Evolutionary conservation across 1,140 invertebrate genomes (phyloP).

Genomic region (Cryptotermes secundus): DNA sequence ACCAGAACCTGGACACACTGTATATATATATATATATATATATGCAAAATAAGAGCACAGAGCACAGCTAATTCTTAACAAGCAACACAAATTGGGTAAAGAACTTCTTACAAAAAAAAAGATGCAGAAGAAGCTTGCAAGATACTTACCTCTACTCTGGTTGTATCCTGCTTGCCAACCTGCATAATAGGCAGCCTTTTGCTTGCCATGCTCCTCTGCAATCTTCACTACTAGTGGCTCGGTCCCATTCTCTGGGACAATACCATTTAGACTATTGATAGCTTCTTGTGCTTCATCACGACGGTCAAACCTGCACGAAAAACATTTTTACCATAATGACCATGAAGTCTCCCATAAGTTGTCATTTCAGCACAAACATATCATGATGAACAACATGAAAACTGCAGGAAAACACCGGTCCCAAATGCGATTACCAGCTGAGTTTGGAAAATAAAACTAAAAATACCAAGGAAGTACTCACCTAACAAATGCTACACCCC

Average conservation of each 20-base stretch:
- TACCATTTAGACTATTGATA: slow-evolving; percentile 80
- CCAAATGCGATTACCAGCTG: no score
- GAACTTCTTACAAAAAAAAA: no score
- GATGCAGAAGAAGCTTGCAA: neutral
- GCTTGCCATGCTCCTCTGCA: slow-evolving; percentile 91
- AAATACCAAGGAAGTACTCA: slow-evolving; percentile 48
- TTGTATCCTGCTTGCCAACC: slow-evolving; percentile 59
- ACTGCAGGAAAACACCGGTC: no score
- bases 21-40: no score
- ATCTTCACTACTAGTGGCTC: slow-evolving; percentile 84
- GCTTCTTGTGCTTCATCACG: slow-evolving; percentile 86
- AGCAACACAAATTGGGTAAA: no score
- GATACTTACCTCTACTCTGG: slow-evolving; percentile 51
- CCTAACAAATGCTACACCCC: slow-evolving; percentile 92
- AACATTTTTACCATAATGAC: slow-evolving; percentile 23
- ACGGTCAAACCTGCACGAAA: slow-evolving; percentile 65
- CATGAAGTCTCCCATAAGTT: neutral
- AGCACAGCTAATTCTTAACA: no score
- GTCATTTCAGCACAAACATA: no score
- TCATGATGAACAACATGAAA: no score
- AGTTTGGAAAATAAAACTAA: no score
- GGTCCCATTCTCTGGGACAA: slow-evolving; percentile 77
- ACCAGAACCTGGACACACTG: no score
- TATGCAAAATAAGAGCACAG: no score
- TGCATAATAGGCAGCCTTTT: slow-evolving; percentile 71